Conservation (phyloP, 2,888 invertebrate genomes). For the Helobdella robusta region DNA sequence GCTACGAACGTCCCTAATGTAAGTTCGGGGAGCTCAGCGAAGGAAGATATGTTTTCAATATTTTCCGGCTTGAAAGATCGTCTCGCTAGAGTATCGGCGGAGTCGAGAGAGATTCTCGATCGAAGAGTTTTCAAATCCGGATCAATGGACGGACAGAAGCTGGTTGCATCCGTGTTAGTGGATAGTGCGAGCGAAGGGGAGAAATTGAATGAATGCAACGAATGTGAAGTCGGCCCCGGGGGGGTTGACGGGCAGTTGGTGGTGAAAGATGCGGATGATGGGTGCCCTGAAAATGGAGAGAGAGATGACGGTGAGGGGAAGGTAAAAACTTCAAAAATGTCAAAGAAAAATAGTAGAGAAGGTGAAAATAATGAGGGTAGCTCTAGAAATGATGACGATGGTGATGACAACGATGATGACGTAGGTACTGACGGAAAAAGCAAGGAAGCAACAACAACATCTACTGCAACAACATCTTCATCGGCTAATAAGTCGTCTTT, state of each 20-base stretch:
- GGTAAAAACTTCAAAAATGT: no score
- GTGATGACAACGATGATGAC: neutral
- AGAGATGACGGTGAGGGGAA: no score
- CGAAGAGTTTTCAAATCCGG: constrained; percentile 7
- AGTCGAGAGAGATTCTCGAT: constrained; percentile 19
- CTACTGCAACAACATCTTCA: no score
- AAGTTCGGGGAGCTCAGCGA: no score
- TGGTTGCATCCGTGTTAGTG: neutral
- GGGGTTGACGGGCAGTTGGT: neutral
- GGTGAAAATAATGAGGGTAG: neutral
- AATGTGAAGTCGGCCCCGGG: no score
- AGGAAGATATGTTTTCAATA: constrained; percentile 20
- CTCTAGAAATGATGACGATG: neutral
- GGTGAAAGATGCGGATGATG: neutral
- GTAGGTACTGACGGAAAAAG: neutral
- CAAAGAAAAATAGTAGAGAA: no score
- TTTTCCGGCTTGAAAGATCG: constrained; percentile 21
- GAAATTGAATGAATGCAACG: neutral
- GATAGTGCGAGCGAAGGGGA: constrained; percentile 4
- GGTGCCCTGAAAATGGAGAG: no score
- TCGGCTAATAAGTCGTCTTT: constrained; percentile 10
- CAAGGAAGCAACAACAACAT: neutral
- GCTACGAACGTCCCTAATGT: no score
- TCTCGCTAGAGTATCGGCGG: constrained; percentile 16
- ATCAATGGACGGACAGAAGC: neutral